phyloP scores from a whole-genome alignment of 2,888 invertebrate genomes.

The Meta bourneti region DNA sequence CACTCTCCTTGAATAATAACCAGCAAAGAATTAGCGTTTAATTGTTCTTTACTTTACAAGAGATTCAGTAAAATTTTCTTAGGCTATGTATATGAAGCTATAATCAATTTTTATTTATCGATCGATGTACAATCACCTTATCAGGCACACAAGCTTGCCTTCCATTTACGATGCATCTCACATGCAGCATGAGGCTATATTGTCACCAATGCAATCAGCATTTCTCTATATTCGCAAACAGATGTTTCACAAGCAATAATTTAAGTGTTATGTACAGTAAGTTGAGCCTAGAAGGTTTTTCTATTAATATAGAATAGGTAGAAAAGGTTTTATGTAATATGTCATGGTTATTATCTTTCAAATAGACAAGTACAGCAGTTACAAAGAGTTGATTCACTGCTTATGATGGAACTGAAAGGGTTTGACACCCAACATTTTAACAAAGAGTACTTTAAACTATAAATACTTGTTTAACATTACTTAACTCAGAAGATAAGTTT shows the following conservation, averaged over 20 bases:
- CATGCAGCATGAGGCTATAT: slow-evolving; percentile 72
- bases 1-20: no score
- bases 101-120: background rate
- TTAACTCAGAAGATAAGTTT: no score
- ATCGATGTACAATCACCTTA: slow-evolving; percentile 18
- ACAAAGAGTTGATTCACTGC: background rate
- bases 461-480: no score
- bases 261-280: background rate
- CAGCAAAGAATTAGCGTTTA: no score
- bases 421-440: no score
- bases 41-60: no score
- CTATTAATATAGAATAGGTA: background rate
- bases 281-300: background rate
- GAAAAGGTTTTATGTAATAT: background rate
- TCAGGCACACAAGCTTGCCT: slow-evolving; percentile 52
- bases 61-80: no score
- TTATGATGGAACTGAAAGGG: background rate
- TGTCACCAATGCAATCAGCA: slow-evolving; percentile 50
- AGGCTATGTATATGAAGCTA: no score
- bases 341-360: background rate
- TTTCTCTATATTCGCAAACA: slow-evolving; percentile 60
- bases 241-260: slow-evolving; percentile 53
- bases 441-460: no score
- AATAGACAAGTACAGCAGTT: background rate
- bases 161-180: slow-evolving; percentile 65